Evolutionary conservation across 2,797 vertebrate genomes (phyloP), one percentile per base, ranked within the genome.

Genomic region (Neosalanx taihuensis): DNA sequence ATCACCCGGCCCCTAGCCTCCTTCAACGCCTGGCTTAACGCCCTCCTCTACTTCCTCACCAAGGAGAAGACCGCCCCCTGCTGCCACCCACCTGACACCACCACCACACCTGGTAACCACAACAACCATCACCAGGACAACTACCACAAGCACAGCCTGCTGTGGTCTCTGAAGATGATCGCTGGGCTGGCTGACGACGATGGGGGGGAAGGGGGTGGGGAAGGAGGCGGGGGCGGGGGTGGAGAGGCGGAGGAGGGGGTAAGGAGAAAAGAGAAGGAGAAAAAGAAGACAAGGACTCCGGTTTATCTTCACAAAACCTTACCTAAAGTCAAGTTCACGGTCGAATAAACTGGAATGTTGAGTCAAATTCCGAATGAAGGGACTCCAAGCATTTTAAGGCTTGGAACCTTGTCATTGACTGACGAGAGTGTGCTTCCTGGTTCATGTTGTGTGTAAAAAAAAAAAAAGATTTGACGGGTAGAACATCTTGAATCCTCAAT

Each of bases 21-120:
- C 0, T 94, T 94, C 84, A 95, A 94, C 0, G 93, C 94, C 1
- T 95, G 93, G 91, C 92, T 94, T 67, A 95, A 95, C 3, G 94
- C 94, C 5, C 88, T 95, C 29, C 91, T 95, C 41, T 95, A 95
- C 78, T 95, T 94, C 81, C 86, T 95, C 20, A 95, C 93, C 33
- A 94, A 94, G 83, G 93, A 94, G 76, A 94, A 93, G 71, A 86
- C 77, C 49, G 70, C 78, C 31, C 79, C 87, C 46, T 93, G 92
- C 75, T 92, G 92, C 72, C 88, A 83, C 5, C 75, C 76, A 1
- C 80, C 58, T 29, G 86, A 86, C 66, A 76, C 84, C 53, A 68
- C 71, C 53, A 51, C 7, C 53, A 68, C 71, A 49, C 51, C 7
- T 13, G 49, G 49, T 13, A n/a, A 6, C 51, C 51, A 56, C 37